phyloP scores from a whole-genome alignment of 2,888 invertebrate species.

The Zygothrica quintamaculata region DNA sequence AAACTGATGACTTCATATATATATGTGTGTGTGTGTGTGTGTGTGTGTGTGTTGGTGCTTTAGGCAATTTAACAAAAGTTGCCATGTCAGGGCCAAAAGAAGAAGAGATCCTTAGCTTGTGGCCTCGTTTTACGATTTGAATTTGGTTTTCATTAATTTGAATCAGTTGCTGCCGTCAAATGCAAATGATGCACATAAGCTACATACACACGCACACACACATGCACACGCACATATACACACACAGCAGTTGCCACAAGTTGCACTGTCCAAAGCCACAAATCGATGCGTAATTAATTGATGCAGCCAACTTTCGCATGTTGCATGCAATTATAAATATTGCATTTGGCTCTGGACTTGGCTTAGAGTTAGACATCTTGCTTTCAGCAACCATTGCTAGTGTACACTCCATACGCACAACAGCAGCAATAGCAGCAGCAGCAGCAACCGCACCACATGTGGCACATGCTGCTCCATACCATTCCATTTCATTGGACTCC shows the following conservation, averaged over 20 bases:
- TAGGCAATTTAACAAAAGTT: conserved; percentile 62
- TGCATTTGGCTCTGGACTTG: conserved; percentile 63
- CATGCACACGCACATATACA: too few species aligned
- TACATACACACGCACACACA: too few species aligned
- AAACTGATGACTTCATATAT: conserved; percentile 59
- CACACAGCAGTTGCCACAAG: too few species aligned
- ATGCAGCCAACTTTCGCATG: conserved; percentile 64
- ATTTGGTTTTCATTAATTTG: conserved; percentile 48
- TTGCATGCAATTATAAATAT: conserved; percentile 79
- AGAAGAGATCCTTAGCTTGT: background rate
- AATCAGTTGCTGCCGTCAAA: conserved; percentile 57
- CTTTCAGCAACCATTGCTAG: conserved; percentile 56
- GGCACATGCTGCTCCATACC: too few species aligned
- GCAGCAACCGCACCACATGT: conserved; percentile 47
- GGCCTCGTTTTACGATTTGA: too few species aligned
- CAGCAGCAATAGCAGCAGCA: background rate
- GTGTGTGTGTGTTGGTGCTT: too few species aligned
- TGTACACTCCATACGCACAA: conserved; percentile 1
- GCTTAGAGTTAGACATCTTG: conserved; percentile 48
- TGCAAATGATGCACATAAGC: conserved; percentile 67
- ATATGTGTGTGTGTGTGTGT: too few species aligned
- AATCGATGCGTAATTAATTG: conserved; percentile 79
- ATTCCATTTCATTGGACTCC: background rate
- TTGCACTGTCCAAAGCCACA: conserved; percentile 60
- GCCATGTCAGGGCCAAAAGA: conserved; percentile 71